These are phyloP conservation scores for Gasteruption jaculator DNA, from an alignment of 2,888 invertebrate genomes.

Conservation along the genomic window DNA sequence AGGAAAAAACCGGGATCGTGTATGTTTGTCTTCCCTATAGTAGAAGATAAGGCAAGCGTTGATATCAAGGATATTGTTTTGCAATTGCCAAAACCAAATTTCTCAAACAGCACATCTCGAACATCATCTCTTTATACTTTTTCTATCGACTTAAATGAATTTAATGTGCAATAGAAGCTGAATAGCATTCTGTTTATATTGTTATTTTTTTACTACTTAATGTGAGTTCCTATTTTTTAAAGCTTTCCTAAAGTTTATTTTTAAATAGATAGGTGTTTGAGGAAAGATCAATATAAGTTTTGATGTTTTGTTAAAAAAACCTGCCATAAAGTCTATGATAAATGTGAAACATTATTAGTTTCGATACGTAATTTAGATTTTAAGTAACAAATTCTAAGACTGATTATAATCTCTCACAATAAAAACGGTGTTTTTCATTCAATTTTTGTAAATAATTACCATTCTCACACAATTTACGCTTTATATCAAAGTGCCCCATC, in stretches of 20 bases:
- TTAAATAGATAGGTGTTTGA: neutral
- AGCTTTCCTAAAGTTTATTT: neutral
- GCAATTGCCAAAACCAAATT: slow-evolving; percentile 8
- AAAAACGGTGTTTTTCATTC: neutral
- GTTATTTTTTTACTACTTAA: neutral
- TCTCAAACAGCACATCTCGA: slow-evolving; percentile 1
- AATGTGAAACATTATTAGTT: no score
- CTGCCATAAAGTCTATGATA: no score
- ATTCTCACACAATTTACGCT: no score
- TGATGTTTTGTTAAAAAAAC: no score
- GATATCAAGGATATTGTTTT: slow-evolving; percentile 4
- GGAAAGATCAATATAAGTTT: no score
- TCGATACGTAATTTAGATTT: no score
- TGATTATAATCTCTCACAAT: no score
- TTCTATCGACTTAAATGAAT: slow-evolving; percentile 5
- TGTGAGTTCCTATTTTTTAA: neutral
- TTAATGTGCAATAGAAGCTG: slow-evolving; percentile 5
- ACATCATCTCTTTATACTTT: slow-evolving; percentile 6
- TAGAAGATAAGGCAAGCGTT: no score
- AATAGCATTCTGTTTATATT: neutral
- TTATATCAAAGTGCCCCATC: no score
- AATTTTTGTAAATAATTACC: neutral
- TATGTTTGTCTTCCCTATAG: no score
- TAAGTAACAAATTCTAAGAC: no score
- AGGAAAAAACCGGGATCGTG: no score